Evolutionary conservation across 1,140 invertebrate species (phyloP).

Genomic region (Teleopsis dalmanni): DNA sequence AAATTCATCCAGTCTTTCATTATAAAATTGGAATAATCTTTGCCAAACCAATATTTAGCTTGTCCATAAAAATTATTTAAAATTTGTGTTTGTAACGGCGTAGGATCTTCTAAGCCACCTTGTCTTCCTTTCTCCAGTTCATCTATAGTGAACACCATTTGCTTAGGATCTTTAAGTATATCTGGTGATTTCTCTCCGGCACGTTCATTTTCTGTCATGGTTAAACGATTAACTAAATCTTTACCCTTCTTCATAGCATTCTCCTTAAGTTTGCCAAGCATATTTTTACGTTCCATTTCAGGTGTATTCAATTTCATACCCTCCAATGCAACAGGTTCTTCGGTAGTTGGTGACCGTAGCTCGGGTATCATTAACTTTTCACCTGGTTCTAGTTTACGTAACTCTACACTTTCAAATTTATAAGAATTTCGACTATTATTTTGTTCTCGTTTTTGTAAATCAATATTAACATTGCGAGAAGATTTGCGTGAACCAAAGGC

Average conservation of each 20-base stretch:
- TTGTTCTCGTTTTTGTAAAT: conserved; percentile 14
- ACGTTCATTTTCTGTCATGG: conserved; percentile 45
- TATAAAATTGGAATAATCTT: conserved; percentile 97
- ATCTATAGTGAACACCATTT: conserved; percentile 46
- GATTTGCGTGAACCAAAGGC: conserved; percentile 37
- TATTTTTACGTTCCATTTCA: conserved; percentile 57
- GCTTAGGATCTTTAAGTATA: conserved; percentile 27
- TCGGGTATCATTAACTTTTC: conserved; percentile 35
- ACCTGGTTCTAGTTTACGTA: conserved; percentile 23
- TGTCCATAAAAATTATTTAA: conserved; percentile 49
- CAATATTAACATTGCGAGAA: conserved; percentile 29
- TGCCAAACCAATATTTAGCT: conserved; percentile 93
- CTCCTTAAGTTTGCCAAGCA: conserved; percentile 58
- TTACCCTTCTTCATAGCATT: conserved; percentile 51
- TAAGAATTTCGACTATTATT: background rate
- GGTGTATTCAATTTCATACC: conserved; percentile 59
- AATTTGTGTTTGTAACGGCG: conserved; percentile 20
- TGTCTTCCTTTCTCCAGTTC: conserved; percentile 39
- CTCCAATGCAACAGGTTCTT: conserved; percentile 39
- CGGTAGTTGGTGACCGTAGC: conserved; percentile 39
- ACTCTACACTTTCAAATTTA: conserved; percentile 14
- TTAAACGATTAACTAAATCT: conserved; percentile 61
- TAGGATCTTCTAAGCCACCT: conserved; percentile 18
- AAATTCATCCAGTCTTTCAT: conserved; percentile 93
- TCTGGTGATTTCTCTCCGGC: conserved; percentile 9